These are phyloP conservation scores for Falcunculus frontatus DNA, from an alignment of 2,113 vertebrate genomes.

Conservation along the genomic window DNA sequence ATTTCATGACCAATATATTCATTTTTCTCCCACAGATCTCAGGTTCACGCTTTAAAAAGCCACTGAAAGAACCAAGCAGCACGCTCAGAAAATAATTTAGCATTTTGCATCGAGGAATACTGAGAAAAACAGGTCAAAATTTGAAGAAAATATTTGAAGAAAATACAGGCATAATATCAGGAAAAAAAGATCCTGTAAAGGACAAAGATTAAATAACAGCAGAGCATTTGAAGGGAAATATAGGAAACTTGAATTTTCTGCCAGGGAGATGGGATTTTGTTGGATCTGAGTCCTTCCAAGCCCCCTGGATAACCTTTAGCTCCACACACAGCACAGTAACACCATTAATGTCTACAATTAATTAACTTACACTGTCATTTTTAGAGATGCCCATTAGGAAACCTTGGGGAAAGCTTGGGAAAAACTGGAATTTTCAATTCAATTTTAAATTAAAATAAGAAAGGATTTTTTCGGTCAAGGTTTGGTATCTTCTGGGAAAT, in stretches of 20 bases:
- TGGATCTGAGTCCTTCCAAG: not conserved
- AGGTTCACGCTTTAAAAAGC: not conserved
- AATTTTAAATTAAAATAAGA: not conserved
- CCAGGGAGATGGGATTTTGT: not conserved
- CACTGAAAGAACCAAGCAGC: not conserved
- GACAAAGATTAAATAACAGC: not conserved
- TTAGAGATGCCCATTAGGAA: not conserved
- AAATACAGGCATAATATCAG: not conserved
- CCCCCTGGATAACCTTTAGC: not conserved
- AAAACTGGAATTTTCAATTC: not conserved
- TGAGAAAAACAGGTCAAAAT: not conserved
- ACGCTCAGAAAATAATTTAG: not conserved
- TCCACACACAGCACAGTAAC: not conserved
- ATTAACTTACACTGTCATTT: not conserved
- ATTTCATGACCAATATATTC: not conserved
- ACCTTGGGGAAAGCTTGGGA: not conserved
- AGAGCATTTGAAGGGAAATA: not conserved
- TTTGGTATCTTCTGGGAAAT: not conserved
- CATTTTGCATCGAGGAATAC: not conserved
- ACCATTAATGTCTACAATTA: not conserved
- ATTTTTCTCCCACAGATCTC: not conserved
- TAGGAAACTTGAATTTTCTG: not conserved
- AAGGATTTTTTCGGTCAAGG: not conserved
- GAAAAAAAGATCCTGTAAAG: not conserved
- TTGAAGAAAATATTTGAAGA: not conserved